Evolutionary conservation across 1,140 invertebrate species (phyloP).

Genomic region (Lepidurus arcticus): DNA sequence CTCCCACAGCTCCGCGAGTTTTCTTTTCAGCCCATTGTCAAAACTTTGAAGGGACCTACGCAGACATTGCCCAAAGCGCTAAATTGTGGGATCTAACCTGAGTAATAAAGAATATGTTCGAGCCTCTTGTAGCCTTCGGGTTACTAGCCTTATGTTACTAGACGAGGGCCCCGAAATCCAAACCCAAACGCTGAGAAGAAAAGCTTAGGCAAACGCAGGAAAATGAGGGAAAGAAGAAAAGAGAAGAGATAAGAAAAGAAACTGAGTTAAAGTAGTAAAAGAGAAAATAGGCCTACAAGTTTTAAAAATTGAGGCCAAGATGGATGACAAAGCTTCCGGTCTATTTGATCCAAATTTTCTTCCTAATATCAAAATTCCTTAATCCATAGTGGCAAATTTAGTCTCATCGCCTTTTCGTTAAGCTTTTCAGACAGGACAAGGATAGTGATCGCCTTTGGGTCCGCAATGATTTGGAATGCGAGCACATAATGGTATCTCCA

Average conservation of each 20-base stretch:
- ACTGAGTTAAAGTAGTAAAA: background rate
- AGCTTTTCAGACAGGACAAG: too few species aligned
- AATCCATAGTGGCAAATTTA: background rate
- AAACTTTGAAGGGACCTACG: background rate
- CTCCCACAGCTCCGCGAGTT: background rate
- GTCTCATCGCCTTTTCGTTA: too few species aligned
- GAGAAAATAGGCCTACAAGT: background rate
- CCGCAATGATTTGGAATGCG: background rate
- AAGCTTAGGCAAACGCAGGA: too few species aligned
- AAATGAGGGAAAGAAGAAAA: too few species aligned
- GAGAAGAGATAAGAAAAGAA: too few species aligned
- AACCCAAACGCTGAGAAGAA: too few species aligned
- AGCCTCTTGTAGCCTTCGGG: background rate
- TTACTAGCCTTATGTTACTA: too few species aligned
- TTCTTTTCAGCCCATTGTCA: background rate
- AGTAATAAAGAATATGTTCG: background rate
- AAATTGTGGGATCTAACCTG: constrained; percentile 3
- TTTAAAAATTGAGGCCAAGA: background rate
- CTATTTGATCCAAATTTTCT: background rate
- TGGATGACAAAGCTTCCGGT: background rate
- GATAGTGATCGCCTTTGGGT: too few species aligned
- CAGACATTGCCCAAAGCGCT: background rate
- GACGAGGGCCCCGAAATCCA: too few species aligned
- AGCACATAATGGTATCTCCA: background rate
- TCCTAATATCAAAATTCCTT: background rate